A percentile compares a stretch with the other conserved stretches of the same genome.
Evolutionary conservation across 1,140 invertebrate genomes (phyloP).

Genomic region (Atta cephalotes): DNA sequence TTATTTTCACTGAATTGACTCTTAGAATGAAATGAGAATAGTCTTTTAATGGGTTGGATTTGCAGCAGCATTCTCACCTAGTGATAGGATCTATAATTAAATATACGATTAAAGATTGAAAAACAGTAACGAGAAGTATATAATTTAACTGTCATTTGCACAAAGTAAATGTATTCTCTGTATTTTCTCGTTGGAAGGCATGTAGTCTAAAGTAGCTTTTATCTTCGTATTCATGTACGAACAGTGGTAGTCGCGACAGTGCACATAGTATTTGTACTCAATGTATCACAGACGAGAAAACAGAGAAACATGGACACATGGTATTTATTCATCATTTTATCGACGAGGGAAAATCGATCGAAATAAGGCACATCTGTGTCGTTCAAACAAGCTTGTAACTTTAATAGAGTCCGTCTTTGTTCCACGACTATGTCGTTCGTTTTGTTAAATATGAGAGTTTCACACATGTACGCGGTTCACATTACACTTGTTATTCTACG

Average conservation of each 20-base stretch:
- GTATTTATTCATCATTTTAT: conserved; percentile 34
- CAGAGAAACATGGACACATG: conserved; percentile 10
- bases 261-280: conserved; percentile 54
- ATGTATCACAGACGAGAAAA: conserved; percentile 19
- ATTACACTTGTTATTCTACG: conserved; percentile 2
- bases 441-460: conserved; percentile 23
- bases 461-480: conserved; percentile 33
- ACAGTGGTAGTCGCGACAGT: conserved; percentile 58
- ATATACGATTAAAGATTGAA: conserved; percentile 26
- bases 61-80: conserved; percentile 33
- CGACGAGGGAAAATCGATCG: not conserved
- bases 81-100: conserved; percentile 46
- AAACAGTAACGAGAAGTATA: conserved; percentile 31
- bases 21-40: not conserved
- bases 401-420: conserved; percentile 36
- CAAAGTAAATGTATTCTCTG: conserved; percentile 76
- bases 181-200: conserved; percentile 64
- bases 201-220: conserved; percentile 69
- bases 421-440: not conserved
- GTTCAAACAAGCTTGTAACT: conserved; percentile 31
- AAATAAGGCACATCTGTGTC: conserved; percentile 35
- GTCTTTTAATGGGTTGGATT: conserved; percentile 35
- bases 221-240: conserved; percentile 47
- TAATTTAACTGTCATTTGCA: conserved; percentile 76
- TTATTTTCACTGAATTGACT: conserved; percentile 14